These are phyloP conservation scores for Diaperis boleti DNA, from an alignment of 2,888 invertebrate species.

Conservation along the genomic window DNA sequence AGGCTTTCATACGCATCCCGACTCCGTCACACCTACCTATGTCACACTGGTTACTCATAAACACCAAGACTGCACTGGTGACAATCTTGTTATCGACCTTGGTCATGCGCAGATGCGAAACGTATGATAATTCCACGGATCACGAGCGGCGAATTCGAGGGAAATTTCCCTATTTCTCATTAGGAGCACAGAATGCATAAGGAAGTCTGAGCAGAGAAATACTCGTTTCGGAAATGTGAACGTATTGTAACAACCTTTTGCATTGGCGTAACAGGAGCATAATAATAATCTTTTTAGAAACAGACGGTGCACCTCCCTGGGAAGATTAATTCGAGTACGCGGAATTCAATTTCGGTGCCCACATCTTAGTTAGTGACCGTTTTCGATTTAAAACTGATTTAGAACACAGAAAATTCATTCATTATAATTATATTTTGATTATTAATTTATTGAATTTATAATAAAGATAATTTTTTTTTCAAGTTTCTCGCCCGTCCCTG, in stretches of 20 bases:
- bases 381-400: no score
- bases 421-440: no score
- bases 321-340: no score
- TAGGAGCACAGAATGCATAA: conserved; percentile 45
- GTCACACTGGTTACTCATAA: no score
- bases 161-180: conserved; percentile 56
- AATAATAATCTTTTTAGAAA: background rate
- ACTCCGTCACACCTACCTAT: conserved; percentile 1
- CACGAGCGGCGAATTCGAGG: conserved; percentile 54
- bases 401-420: no score
- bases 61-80: conserved; percentile 10
- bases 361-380: no score
- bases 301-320: no score
- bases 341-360: no score
- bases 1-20: background rate
- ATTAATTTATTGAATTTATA: no score
- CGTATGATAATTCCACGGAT: conserved; percentile 40
- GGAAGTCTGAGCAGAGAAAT: background rate
- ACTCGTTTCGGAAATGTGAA: background rate
- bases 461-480: conserved; percentile 44
- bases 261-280: conserved; percentile 15
- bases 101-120: conserved; percentile 34
- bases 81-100: conserved; percentile 30
- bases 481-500: conserved; percentile 74
- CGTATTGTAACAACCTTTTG: conserved; percentile 23